Evolutionary conservation across 2,113 vertebrate species (phyloP).

Genomic region (Trogon surrucura): DNA sequence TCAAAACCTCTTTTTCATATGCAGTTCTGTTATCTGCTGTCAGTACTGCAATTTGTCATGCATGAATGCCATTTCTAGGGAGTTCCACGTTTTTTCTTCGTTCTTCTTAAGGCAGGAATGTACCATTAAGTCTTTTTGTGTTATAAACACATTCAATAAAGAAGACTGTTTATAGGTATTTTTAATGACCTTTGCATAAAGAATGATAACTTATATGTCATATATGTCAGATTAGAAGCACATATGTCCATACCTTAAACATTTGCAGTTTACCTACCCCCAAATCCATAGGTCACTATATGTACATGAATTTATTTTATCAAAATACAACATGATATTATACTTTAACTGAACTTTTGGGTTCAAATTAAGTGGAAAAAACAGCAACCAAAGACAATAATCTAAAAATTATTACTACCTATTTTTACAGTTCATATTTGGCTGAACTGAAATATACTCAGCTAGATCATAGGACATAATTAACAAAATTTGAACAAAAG

Average conservation of each 20-base stretch:
- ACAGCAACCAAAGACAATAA: accelerated
- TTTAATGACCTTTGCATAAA: background rate
- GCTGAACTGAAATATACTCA: background rate
- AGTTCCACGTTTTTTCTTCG: background rate
- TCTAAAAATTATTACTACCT: background rate
- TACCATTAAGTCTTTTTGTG: background rate
- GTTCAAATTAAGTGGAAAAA: background rate
- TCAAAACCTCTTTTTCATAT: background rate
- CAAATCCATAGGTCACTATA: background rate
- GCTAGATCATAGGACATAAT: background rate
- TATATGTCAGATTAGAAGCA: background rate
- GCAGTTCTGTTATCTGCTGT: background rate
- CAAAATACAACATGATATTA: background rate
- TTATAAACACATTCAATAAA: background rate
- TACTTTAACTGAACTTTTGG: background rate
- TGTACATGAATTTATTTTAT: background rate
- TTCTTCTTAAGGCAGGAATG: background rate
- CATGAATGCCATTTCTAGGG: background rate
- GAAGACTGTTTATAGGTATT: background rate
- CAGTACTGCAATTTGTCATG: background rate
- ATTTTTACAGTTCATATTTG: background rate
- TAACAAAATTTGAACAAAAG: background rate
- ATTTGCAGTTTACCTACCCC: background rate
- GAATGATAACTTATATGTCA: background rate
- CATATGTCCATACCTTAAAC: background rate